Evolutionary conservation across 2,797 vertebrate genomes (phyloP).

Genomic region (Odontamblyopus lacepedii): DNA sequence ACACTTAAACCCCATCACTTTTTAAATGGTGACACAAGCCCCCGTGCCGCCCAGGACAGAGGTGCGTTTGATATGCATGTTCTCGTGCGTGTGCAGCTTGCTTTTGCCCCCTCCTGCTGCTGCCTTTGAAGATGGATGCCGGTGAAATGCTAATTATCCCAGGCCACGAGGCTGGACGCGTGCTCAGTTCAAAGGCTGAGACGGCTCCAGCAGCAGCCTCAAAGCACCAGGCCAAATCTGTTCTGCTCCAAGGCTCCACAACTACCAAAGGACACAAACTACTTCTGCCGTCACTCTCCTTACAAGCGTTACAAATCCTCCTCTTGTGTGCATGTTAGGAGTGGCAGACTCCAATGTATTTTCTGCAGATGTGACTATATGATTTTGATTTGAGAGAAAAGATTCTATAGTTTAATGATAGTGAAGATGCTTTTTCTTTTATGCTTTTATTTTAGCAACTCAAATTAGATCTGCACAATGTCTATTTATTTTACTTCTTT

Average conservation of each 20-base stretch:
- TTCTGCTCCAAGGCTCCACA: slow-evolving; percentile 59
- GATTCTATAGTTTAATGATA: neutral
- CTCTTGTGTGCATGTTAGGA: slow-evolving; percentile 17
- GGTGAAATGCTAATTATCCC: slow-evolving; percentile 70
- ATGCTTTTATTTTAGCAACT: no score
- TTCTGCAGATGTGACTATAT: neutral
- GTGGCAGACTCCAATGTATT: neutral
- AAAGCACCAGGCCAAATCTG: slow-evolving; percentile 64
- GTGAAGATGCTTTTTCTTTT: neutral
- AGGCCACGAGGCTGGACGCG: slow-evolving; percentile 54
- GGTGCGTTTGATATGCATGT: slow-evolving; percentile 55
- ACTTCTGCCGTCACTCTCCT: slow-evolving; percentile 32
- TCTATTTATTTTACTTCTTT: no score
- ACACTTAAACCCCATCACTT: slow-evolving; percentile 41
- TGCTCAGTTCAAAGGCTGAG: slow-evolving; percentile 68
- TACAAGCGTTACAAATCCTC: slow-evolving; percentile 36
- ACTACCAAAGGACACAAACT: slow-evolving; percentile 51
- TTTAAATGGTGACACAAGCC: slow-evolving; percentile 55
- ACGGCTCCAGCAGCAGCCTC: slow-evolving; percentile 54
- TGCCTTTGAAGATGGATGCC: slow-evolving; percentile 70
- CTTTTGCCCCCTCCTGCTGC: slow-evolving; percentile 26
- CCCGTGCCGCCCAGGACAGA: slow-evolving; percentile 40
- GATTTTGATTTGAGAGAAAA: slow-evolving; percentile 5
- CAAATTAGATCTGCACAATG: no score
- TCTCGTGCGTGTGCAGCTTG: slow-evolving; percentile 41